Conservation (phyloP, 2,113 vertebrate species). For the Arothron firmamentum region DNA sequence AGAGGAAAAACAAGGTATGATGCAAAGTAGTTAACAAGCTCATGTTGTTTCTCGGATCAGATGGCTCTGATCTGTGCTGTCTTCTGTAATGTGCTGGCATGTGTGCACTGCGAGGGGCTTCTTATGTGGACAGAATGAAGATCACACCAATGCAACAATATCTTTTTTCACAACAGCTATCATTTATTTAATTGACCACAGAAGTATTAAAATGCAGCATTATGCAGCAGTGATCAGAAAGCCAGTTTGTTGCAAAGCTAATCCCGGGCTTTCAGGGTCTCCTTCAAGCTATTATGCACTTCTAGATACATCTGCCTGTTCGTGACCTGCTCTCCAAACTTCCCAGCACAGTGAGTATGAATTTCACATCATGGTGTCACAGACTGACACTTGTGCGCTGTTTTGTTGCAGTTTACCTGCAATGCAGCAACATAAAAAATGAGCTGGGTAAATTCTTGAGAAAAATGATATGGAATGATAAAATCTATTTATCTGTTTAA, state of each 20-base stretch:
- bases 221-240: conserved; percentile 36
- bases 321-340: conserved; percentile 28
- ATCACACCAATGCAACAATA: background rate
- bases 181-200: background rate
- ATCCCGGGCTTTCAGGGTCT: conserved; percentile 61
- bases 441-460: too few relatives aligned
- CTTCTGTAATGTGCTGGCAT: background rate
- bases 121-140: conserved; percentile 32
- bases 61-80: background rate
- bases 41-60: background rate
- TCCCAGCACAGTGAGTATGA: background rate
- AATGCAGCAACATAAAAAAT: too few relatives aligned
- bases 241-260: conserved; percentile 56
- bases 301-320: conserved; percentile 33
- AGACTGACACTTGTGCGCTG: background rate
- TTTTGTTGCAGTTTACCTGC: conserved; percentile 2
- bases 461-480: too few relatives aligned
- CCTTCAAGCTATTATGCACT: conserved; percentile 25
- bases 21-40: background rate
- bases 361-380: conserved; percentile 4
- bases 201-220: background rate
- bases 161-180: background rate
- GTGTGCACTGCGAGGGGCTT: background rate
- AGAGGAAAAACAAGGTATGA: conserved; percentile 47
- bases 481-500: too few relatives aligned